A percentile compares a stretch with the other conserved stretches of the same genome.
These are phyloP conservation scores for Andinoacara biseriatus DNA, from an alignment of 2,113 vertebrate genomes.

Conservation along the genomic window DNA sequence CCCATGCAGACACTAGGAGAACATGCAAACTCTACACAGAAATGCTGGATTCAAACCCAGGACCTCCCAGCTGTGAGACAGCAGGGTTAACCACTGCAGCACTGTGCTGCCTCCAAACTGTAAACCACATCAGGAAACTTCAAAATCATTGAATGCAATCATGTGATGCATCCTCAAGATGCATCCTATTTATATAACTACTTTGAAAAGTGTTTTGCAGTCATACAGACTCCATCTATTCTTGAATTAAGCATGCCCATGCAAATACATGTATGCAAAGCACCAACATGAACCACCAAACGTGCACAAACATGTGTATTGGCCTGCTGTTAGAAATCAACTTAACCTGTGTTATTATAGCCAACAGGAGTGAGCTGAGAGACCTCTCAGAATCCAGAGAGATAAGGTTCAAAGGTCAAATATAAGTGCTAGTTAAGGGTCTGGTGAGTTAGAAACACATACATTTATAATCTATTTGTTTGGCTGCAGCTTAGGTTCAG, in stretches of 20 bases:
- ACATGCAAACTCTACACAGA: accelerated
- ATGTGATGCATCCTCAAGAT: not conserved
- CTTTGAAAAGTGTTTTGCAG: not conserved
- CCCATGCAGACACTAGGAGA: too few species aligned
- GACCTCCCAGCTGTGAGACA: not conserved
- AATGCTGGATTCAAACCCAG: not conserved
- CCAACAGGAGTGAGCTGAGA: not conserved
- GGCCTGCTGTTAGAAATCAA: not conserved
- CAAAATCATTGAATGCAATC: not conserved
- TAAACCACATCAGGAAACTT: not conserved
- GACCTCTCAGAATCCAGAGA: not conserved
- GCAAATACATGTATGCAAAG: not conserved
- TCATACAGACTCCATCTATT: accelerated
- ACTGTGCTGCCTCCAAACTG: not conserved
- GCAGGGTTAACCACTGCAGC: not conserved
- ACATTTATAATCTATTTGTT: too few species aligned
- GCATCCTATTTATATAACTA: not conserved
- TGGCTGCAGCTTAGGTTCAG: too few species aligned
- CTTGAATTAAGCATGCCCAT: not conserved
- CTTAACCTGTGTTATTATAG: not conserved
- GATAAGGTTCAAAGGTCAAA: too few species aligned
- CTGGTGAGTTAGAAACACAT: too few species aligned
- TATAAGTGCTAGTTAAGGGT: too few species aligned
- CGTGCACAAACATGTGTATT: too few species aligned
- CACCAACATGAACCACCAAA: not conserved